phyloP scores from a whole-genome alignment of 1,140 invertebrate genomes.

The Lepidostoma basale region DNA sequence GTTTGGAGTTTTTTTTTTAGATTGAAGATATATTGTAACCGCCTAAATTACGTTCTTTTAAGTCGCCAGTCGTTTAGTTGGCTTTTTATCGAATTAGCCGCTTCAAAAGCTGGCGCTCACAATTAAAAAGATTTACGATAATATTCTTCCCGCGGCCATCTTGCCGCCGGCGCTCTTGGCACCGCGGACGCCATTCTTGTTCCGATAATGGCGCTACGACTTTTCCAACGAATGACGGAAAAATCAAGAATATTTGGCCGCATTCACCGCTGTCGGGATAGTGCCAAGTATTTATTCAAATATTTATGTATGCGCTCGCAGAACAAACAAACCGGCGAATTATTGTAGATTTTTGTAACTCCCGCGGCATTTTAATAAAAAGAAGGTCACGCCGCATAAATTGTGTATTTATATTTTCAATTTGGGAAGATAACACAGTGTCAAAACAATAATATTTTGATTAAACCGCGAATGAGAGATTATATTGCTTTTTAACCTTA shows the following conservation, averaged over 20 bases:
- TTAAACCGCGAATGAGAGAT: no score
- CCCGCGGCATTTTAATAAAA: conserved; percentile 14
- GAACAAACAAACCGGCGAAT: conserved; percentile 21
- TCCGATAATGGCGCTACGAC: conserved; percentile 5
- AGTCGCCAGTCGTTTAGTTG: no score
- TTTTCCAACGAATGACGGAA: conserved; percentile 6
- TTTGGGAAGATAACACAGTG: no score
- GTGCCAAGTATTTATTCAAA: conserved; percentile 25
- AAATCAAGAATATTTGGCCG: conserved; percentile 13
- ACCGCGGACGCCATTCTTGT: neutral
- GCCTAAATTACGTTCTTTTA: no score
- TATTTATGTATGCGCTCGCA: conserved; percentile 13
- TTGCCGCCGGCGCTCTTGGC: neutral
- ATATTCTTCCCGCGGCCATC: neutral
- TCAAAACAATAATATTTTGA: no score
- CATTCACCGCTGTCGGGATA: neutral
- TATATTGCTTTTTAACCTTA: no score
- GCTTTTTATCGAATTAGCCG: no score
- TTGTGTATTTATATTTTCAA: no score
- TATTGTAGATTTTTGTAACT: conserved; percentile 1
- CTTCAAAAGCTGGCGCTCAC: no score
- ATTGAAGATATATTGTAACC: no score
- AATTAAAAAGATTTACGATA: no score
- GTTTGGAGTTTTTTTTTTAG: no score
- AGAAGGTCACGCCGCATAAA: conserved; percentile 19